Conservation (phyloP, 2,113 vertebrate species). For the Limanda limanda region DNA sequence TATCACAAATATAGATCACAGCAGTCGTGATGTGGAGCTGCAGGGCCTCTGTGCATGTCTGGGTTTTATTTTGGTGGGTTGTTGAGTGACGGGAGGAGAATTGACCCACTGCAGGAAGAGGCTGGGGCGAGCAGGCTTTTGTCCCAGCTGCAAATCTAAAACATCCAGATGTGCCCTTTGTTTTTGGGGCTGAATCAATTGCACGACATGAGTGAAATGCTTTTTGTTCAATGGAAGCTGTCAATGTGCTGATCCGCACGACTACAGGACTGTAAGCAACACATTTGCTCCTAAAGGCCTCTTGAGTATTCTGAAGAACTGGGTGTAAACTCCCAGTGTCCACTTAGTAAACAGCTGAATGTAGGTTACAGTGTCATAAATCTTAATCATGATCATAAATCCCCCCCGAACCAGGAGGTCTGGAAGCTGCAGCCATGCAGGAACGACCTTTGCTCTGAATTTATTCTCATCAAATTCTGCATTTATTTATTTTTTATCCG, state of each 20-base stretch:
- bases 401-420: neutral
- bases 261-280: neutral
- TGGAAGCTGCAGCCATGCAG: neutral
- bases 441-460: constrained; percentile 21
- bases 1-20: no score
- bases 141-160: constrained; percentile 49
- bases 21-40: neutral
- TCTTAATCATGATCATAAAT: neutral
- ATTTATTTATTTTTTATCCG: neutral
- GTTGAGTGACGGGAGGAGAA: constrained; percentile 21
- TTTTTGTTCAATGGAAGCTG: neutral
- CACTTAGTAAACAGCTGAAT: constrained; percentile 31
- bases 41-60: neutral
- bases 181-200: neutral
- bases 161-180: constrained; percentile 36
- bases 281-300: neutral
- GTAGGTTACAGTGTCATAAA: constrained; percentile 35
- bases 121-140: constrained; percentile 32
- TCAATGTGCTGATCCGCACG: neutral
- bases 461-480: constrained; percentile 10
- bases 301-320: neutral
- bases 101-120: constrained; percentile 44
- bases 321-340: neutral
- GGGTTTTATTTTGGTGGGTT: neutral
- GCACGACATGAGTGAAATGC: neutral